phyloP scores from a whole-genome alignment of 2,888 invertebrate genomes.

The Subacronicta megacephala region DNA sequence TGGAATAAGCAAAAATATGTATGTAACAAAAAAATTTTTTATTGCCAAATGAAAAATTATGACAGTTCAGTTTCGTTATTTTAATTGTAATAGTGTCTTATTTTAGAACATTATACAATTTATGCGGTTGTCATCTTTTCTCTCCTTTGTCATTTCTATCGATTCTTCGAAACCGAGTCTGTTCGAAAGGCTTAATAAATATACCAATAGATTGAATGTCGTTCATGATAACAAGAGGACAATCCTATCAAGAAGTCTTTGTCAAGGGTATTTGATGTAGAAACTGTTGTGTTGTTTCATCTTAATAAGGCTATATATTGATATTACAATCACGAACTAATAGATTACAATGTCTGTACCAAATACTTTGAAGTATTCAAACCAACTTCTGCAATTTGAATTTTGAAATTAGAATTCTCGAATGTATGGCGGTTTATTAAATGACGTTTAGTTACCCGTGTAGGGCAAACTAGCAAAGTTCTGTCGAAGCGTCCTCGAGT shows the following conservation, averaged over 20 bases:
- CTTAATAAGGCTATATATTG: neutral
- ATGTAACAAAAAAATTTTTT: too few species aligned
- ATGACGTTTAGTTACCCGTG: constrained; percentile 15
- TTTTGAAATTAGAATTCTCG: constrained; percentile 25
- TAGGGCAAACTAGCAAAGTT: constrained; percentile 23
- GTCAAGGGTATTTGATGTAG: constrained; percentile 7
- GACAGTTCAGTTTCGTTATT: too few species aligned
- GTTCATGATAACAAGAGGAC: constrained; percentile 7
- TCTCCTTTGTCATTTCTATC: constrained; percentile 31
- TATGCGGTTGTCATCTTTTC: too few species aligned
- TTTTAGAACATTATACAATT: too few species aligned
- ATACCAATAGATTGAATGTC: constrained; percentile 31
- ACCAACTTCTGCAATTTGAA: neutral
- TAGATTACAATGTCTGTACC: neutral
- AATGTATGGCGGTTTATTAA: constrained; percentile 6
- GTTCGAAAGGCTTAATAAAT: constrained; percentile 26
- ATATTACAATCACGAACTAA: constrained; percentile 1
- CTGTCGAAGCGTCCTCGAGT: constrained; percentile 29
- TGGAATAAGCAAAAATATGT: too few species aligned
- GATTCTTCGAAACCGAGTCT: constrained; percentile 29
- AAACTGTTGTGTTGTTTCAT: constrained; percentile 13
- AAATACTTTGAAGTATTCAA: neutral
- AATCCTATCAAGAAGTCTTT: constrained; percentile 13
- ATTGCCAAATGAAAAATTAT: too few species aligned
- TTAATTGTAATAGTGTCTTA: too few species aligned